Evolutionary conservation across 2,888 invertebrate species (phyloP).

Genomic region (Trichopoda pennipes): DNA sequence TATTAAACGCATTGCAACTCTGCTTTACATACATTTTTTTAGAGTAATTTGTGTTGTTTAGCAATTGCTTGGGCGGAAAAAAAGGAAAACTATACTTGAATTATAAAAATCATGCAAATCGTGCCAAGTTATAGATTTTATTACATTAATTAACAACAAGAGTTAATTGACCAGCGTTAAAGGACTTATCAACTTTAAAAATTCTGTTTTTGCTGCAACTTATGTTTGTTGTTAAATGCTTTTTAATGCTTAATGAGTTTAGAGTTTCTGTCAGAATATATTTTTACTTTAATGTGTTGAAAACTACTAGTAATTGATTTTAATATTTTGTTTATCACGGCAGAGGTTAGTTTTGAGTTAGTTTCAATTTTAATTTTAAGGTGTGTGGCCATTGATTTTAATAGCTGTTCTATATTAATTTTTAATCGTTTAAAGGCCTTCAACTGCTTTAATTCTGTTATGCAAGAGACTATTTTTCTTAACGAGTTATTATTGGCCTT

Average conservation of each 20-base stretch:
- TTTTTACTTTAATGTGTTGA: conserved; percentile 46
- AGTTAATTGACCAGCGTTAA: background rate
- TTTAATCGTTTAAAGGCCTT: conserved; percentile 13
- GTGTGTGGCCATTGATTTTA: background rate
- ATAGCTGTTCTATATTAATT: conserved; percentile 36
- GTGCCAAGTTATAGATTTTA: background rate
- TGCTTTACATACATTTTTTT: too few relatives aligned
- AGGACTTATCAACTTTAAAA: too few relatives aligned
- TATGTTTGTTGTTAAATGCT: background rate
- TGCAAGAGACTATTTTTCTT: conserved; percentile 7
- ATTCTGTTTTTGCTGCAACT: too few relatives aligned
- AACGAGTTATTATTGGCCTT: conserved; percentile 23
- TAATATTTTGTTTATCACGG: too few relatives aligned
- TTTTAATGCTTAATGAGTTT: background rate
- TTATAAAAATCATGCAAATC: too few relatives aligned
- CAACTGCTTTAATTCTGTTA: conserved; percentile 2
- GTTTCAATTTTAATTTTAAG: conserved; percentile 1
- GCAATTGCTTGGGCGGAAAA: too few relatives aligned
- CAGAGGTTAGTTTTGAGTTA: too few relatives aligned
- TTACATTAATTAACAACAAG: background rate
- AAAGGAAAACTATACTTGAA: too few relatives aligned
- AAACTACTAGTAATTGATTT: too few relatives aligned
- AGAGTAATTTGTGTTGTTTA: too few relatives aligned
- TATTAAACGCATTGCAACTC: too few relatives aligned
- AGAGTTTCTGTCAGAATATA: background rate